Evolutionary conservation across 2,113 vertebrate species (phyloP).

Genomic region (Psammodynastes pulverulentus): DNA sequence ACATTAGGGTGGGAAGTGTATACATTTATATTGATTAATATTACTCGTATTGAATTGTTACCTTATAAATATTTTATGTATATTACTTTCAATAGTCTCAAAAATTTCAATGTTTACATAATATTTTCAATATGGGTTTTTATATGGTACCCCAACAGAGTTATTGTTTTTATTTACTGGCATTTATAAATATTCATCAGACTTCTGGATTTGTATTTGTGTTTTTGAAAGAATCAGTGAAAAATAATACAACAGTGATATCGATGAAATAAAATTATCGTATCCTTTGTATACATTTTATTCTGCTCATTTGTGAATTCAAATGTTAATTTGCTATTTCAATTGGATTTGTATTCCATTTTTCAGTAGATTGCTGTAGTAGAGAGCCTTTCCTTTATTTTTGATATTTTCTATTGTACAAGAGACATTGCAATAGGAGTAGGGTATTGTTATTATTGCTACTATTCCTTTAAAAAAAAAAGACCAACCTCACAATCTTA

Average conservation of each 20-base stretch:
- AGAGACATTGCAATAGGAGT: background rate
- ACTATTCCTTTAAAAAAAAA: background rate
- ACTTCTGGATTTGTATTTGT: background rate
- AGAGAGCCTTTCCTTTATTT: background rate
- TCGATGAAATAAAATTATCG: background rate
- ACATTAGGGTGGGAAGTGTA: background rate
- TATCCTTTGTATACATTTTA: background rate
- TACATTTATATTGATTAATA: background rate
- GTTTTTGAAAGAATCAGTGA: background rate
- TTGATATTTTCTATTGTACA: background rate
- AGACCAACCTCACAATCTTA: background rate
- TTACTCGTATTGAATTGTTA: background rate
- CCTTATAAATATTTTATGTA: background rate
- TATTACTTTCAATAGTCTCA: constrained; percentile 18
- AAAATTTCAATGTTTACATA: constrained; percentile 26
- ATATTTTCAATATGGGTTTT: background rate
- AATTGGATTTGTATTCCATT: background rate
- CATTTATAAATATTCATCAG: background rate
- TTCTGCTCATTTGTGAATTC: background rate
- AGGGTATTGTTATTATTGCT: background rate
- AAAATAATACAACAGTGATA: background rate
- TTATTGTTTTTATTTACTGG: background rate
- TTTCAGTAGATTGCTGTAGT: background rate
- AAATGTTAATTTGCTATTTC: background rate
- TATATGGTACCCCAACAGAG: constrained; percentile 13